phyloP scores from a whole-genome alignment of 2,888 invertebrate genomes.

The Suillia variegata region DNA sequence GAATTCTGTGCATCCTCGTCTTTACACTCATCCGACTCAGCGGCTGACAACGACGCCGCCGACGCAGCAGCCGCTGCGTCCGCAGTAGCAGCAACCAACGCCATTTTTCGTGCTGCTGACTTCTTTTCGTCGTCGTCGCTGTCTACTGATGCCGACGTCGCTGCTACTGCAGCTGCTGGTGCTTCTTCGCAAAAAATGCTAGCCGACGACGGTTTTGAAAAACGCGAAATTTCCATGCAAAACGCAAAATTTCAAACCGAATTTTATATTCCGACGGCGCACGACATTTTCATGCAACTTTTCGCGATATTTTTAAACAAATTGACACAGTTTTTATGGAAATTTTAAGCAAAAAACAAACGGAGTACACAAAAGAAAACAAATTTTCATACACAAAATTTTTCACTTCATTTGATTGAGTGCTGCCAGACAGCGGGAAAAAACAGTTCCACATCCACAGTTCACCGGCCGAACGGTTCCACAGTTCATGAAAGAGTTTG shows the following conservation, averaged over 20 bases:
- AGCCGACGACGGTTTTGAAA: background rate
- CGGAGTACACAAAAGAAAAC: constrained; percentile 4
- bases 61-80: constrained; percentile 1
- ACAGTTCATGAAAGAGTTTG: too few relatives aligned
- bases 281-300: background rate
- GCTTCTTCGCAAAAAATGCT: background rate
- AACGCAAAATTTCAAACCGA: background rate
- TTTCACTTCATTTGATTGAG: background rate
- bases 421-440: too few relatives aligned
- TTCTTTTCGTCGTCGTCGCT: constrained; percentile 19
- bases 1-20: constrained; percentile 46
- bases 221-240: background rate
- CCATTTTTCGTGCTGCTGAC: constrained; percentile 47
- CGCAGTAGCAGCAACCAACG: constrained; percentile 28
- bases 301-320: background rate
- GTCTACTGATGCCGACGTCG: too few relatives aligned
- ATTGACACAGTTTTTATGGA: background rate
- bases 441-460: too few relatives aligned
- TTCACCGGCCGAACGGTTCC: too few relatives aligned
- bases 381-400: background rate
- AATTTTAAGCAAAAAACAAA: background rate
- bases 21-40: constrained; percentile 26
- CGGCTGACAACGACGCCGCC: constrained; percentile 32
- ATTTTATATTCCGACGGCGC: background rate
- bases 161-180: too few relatives aligned